A percentile compares a stretch with the other conserved stretches of the same genome.
Conservation (phyloP, 2,797 vertebrate species). For the Parambassis ranga region DNA sequence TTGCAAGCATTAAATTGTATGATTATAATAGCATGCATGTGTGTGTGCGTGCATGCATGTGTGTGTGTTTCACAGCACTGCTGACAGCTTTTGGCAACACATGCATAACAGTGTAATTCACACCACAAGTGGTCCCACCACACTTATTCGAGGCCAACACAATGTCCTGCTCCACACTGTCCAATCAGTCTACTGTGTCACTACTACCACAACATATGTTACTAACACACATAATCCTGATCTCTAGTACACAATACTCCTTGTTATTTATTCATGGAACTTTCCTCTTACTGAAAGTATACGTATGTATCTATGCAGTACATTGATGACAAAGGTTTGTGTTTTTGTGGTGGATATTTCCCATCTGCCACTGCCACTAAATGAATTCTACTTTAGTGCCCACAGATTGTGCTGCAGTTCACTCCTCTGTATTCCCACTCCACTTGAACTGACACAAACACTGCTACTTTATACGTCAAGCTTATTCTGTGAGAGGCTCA, state of each 20-base stretch:
- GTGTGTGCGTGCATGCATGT: background rate
- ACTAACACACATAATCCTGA: background rate
- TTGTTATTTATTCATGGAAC: too few relatives aligned
- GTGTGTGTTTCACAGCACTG: background rate
- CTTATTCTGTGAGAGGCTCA: conserved; percentile 29
- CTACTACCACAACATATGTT: conserved; percentile 2
- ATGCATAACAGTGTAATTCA: conserved; percentile 19
- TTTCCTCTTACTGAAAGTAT: too few relatives aligned
- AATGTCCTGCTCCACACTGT: background rate
- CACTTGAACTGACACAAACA: conserved; percentile 18
- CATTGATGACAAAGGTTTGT: too few relatives aligned
- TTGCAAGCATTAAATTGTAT: background rate
- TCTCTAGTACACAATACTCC: too few relatives aligned
- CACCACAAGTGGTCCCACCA: background rate
- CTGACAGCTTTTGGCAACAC: conserved; percentile 17
- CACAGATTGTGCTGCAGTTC: conserved; percentile 8
- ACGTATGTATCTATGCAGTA: too few relatives aligned
- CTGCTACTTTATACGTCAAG: conserved; percentile 35
- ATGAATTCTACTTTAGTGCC: background rate
- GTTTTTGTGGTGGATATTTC: background rate
- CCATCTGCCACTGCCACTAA: background rate
- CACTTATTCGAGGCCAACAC: conserved; percentile 12
- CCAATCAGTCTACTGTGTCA: conserved; percentile 1
- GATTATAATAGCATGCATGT: background rate
- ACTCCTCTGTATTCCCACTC: conserved; percentile 10